Evolutionary conservation across 2,888 invertebrate species (phyloP).

Genomic region (Watsonalla cultraria): DNA sequence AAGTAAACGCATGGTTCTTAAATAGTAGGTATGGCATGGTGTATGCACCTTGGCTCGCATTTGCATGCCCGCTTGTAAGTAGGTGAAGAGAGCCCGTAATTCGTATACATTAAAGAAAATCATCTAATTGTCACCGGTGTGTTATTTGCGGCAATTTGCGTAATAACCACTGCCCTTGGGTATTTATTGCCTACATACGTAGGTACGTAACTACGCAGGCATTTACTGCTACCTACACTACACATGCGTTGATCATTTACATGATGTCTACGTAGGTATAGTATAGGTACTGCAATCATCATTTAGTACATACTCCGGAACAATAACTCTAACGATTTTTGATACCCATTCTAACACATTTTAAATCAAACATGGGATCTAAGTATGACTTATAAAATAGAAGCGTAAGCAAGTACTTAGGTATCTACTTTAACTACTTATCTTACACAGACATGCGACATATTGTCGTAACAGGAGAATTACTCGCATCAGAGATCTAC

Average conservation of each 20-base stretch:
- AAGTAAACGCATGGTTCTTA: neutral
- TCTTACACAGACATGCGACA: too few relatives aligned
- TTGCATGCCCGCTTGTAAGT: constrained; percentile 27
- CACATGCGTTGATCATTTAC: neutral
- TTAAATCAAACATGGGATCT: too few relatives aligned
- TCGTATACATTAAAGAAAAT: constrained; percentile 50
- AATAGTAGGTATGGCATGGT: neutral
- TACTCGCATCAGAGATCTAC: constrained; percentile 57
- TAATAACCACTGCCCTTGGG: constrained; percentile 53
- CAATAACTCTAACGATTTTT: too few relatives aligned
- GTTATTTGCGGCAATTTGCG: constrained; percentile 59
- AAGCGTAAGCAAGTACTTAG: too few relatives aligned
- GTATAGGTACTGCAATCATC: too few relatives aligned
- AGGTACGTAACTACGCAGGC: constrained; percentile 1
- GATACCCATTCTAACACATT: too few relatives aligned
- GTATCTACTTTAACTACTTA: too few relatives aligned
- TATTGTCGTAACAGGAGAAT: constrained; percentile 41
- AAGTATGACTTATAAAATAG: too few relatives aligned
- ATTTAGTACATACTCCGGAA: too few relatives aligned
- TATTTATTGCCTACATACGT: constrained; percentile 26
- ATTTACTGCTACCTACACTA: neutral
- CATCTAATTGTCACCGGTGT: constrained; percentile 56
- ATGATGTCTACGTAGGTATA: neutral
- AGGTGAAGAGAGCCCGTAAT: constrained; percentile 38
- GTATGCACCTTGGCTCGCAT: constrained; percentile 7